Evolutionary conservation across 2,888 invertebrate species (phyloP), one percentile per base, ranked within the genome.

Genomic region (Eupithecia inturbata): DNA sequence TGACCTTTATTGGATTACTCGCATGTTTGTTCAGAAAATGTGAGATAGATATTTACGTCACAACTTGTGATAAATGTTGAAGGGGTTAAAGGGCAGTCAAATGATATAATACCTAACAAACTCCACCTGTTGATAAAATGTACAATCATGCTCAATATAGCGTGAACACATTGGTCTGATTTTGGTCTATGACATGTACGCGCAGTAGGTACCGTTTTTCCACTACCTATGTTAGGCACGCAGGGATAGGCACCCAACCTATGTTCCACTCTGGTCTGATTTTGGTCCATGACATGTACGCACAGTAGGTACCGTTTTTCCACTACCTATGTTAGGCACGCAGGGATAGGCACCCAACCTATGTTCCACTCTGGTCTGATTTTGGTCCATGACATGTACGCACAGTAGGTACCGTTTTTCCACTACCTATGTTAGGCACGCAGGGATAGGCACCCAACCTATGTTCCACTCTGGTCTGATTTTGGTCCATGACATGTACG

Each of bases 31-130:
- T 86, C 82, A 85, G 71, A 72, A 74, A 83, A 79, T 81, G 5
- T 80, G 76, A 80, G 83, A 83, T 85, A 84, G 78, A 79, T 78
- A 87, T 87, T 87, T 87, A 85, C 87, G 88, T 88, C 87, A 77
- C 75, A 75, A 76, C 73, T 78, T 57, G n/a, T 74, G 79, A 84
- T 60, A 71, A 39, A 62, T 45, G 64, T 22, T 66, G 12, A 14
- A 39, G n/a, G 22, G 66, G 66, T 36, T 41, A 66, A 6, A 39
- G 64, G 12, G 36, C 64, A n/a, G 7, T 36, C 12, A 36, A 33
- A 19, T 62, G 62, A 62, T 10, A 62, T 62, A 62, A 57, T 26
- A 31, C 16, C 57, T 41, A 22, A 9, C 14, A 14, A 39, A 10
- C n/a, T 53, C 72, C 68, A 72, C 73, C 73, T 73, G 69, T 41